A percentile compares a stretch with the other conserved stretches of the same genome.
Evolutionary conservation across 35 echinoderm and acorn worm genomes (phyloP).

Genomic region (Strongylocentrotus purpuratus): DNA sequence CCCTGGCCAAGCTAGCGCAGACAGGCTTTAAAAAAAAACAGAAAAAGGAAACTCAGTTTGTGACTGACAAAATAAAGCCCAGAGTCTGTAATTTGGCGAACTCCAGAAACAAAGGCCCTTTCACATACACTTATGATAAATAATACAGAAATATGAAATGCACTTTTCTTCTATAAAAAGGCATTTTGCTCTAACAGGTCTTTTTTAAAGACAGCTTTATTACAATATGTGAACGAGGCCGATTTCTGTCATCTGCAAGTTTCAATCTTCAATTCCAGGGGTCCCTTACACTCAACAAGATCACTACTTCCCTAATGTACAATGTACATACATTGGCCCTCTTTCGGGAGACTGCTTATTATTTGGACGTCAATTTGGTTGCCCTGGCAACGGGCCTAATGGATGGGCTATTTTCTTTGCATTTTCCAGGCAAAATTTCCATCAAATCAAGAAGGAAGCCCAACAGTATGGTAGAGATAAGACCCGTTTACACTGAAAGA

Average conservation of each 20-base stretch:
- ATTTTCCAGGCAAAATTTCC: background rate
- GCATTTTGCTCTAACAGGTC: no score
- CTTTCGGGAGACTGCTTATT: background rate
- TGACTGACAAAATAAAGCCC: no score
- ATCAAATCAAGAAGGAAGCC: background rate
- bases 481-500: background rate
- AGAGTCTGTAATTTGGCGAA: no score
- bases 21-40: no score
- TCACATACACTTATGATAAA: no score
- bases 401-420: background rate
- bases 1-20: no score
- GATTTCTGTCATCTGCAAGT: background rate
- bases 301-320: conserved; percentile 6
- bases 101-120: no score
- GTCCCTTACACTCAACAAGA: background rate
- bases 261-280: background rate
- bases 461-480: background rate
- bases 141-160: no score
- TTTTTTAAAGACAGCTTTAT: no score
- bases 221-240: background rate
- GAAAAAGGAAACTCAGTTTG: no score
- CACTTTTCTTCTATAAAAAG: no score
- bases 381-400: background rate
- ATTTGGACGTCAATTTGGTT: conserved; percentile 38
- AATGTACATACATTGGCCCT: conserved; percentile 24